Evolutionary conservation across 2,888 invertebrate genomes (phyloP).

Genomic region (Abrostola triplasia): DNA sequence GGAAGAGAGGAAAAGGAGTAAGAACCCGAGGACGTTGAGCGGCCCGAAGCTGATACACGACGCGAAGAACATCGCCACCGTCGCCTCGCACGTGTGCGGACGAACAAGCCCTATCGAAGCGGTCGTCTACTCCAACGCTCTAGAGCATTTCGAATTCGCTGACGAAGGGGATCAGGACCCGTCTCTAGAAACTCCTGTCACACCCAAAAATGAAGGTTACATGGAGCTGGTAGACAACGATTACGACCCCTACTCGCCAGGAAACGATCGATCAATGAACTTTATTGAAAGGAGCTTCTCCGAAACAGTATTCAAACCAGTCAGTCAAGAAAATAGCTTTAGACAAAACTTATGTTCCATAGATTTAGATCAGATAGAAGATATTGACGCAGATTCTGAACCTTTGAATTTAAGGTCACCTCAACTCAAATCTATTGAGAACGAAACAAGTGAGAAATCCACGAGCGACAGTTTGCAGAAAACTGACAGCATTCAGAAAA

Average conservation of each 20-base stretch:
- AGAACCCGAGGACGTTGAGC: slow-evolving; percentile 75
- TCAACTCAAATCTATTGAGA: slow-evolving; percentile 60
- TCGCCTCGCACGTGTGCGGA: slow-evolving; percentile 82
- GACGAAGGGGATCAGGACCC: slow-evolving; percentile 95
- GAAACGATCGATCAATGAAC: slow-evolving; percentile 85
- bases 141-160: slow-evolving; percentile 95
- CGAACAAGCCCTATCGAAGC: slow-evolving; percentile 71
- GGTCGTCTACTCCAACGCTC: slow-evolving; percentile 86
- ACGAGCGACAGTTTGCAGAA: slow-evolving; percentile 50
- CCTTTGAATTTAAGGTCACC: slow-evolving; percentile 58
- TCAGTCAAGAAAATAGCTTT: slow-evolving; percentile 55
- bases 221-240: slow-evolving; percentile 85
- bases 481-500: slow-evolving; percentile 31
- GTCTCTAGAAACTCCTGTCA: slow-evolving; percentile 87
- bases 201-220: slow-evolving; percentile 77
- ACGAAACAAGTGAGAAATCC: slow-evolving; percentile 61
- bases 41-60: slow-evolving; percentile 78
- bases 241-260: slow-evolving; percentile 75
- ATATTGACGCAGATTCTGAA: slow-evolving; percentile 51
- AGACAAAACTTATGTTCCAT: slow-evolving; percentile 48
- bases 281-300: slow-evolving; percentile 86
- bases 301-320: slow-evolving; percentile 76
- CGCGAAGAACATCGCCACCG: slow-evolving; percentile 78
- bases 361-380: slow-evolving; percentile 39
- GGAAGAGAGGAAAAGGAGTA: slow-evolving; percentile 71